phyloP scores from a whole-genome alignment of 2,113 vertebrate species.

The Pseudopipra pipra region DNA sequence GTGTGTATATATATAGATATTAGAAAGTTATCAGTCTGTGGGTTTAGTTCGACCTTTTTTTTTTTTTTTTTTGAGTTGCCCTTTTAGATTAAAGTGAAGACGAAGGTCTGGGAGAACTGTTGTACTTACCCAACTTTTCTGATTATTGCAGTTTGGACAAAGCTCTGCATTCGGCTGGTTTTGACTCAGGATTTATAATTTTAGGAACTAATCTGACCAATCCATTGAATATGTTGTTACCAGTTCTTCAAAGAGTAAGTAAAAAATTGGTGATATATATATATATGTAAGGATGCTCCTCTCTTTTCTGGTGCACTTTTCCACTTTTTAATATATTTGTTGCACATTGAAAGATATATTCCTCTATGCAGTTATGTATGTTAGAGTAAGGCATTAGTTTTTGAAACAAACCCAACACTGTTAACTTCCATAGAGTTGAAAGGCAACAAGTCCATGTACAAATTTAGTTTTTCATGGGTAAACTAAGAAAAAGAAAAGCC shows the following conservation, averaged over 20 bases:
- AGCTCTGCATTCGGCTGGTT: conserved; percentile 94
- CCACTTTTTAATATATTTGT: not conserved
- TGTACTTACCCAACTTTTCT: not conserved
- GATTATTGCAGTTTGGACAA: conserved; percentile 79
- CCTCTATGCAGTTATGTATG: not conserved
- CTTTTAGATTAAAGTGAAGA: not conserved
- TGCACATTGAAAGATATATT: not conserved
- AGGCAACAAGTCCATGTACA: fast-evolving
- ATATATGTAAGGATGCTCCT: not conserved
- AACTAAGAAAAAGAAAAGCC: not conserved
- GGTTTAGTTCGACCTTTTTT: not conserved
- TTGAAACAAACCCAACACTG: not conserved
- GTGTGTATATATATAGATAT: not conserved
- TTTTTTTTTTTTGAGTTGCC: not conserved
- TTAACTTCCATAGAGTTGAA: not conserved
- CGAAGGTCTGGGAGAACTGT: not conserved
- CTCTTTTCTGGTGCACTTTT: not conserved
- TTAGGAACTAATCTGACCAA: conserved; percentile 96
- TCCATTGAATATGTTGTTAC: conserved; percentile 93
- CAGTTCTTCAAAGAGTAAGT: conserved; percentile 93
- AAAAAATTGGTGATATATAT: not conserved
- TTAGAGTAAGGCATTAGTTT: not conserved
- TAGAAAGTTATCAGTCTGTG: not conserved
- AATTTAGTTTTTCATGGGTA: not conserved
- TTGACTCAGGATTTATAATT: conserved; percentile 92